A percentile compares a stretch with the other conserved stretches of the same genome.
Conservation (phyloP, 2,888 invertebrate species). For the Agrochola litura region DNA sequence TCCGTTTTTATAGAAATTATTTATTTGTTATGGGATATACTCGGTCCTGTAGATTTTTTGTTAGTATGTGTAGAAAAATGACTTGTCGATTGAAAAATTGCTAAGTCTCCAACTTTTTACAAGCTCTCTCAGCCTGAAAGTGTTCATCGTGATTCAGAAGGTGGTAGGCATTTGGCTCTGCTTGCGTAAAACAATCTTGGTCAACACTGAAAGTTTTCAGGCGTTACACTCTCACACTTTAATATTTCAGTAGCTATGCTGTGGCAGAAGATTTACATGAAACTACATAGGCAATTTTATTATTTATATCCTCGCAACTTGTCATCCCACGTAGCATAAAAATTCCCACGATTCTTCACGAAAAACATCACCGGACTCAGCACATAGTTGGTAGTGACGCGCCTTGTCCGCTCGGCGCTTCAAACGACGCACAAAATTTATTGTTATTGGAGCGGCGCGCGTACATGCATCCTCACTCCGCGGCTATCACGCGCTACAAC, state of each 20-base stretch:
- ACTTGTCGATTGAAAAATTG: background rate
- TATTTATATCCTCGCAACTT: background rate
- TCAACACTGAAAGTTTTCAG: background rate
- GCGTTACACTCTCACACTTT: background rate
- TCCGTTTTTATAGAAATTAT: background rate
- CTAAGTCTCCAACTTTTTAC: background rate
- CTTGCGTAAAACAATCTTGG: background rate
- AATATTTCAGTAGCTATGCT: background rate
- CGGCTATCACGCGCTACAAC: constrained; percentile 89
- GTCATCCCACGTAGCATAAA: background rate
- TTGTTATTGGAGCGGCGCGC: constrained; percentile 89
- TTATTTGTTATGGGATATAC: too few species aligned
- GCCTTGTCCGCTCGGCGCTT: constrained; percentile 80
- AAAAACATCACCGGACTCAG: constrained; percentile 15
- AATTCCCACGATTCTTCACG: background rate
- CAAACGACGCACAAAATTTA: constrained; percentile 89
- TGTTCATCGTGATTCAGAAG: background rate
- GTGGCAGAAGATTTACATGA: background rate
- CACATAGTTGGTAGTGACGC: constrained; percentile 52
- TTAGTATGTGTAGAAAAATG: too few species aligned
- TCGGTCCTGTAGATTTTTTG: background rate
- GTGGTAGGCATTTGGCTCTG: background rate
- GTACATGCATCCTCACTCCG: constrained; percentile 90
- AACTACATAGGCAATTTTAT: background rate
- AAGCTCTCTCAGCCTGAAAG: background rate